Conservation (phyloP, 2,888 invertebrate genomes). For the Melanchra persicariae region DNA sequence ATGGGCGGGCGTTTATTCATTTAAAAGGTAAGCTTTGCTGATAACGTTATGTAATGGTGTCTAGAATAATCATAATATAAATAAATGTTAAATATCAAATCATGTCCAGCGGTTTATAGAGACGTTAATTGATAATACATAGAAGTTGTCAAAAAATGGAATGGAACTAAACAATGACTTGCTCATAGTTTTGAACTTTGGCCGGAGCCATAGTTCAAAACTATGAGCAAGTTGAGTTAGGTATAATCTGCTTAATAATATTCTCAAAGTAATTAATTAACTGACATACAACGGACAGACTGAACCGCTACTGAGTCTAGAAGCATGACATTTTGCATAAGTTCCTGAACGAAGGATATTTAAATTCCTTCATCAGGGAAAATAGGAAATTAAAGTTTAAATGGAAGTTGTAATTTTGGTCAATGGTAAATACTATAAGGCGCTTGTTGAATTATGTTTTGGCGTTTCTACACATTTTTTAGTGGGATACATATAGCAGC, state of each 20-base stretch:
- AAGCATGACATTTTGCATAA: not conserved
- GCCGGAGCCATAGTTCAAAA: too few species aligned
- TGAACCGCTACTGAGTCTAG: not conserved
- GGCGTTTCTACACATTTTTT: not conserved
- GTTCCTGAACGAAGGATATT: not conserved
- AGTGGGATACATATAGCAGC: constrained; percentile 16
- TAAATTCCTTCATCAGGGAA: not conserved
- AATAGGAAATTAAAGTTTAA: not conserved
- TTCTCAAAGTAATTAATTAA: not conserved
- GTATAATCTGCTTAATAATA: not conserved
- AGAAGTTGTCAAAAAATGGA: constrained; percentile 20
- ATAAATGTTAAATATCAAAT: constrained; percentile 27
- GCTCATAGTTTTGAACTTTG: not conserved
- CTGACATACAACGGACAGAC: not conserved
- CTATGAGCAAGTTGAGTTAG: too few species aligned
- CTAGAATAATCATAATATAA: constrained; percentile 29
- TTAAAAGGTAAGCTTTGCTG: constrained; percentile 11
- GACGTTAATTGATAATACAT: constrained; percentile 15
- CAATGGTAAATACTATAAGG: not conserved
- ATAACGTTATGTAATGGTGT: constrained; percentile 30
- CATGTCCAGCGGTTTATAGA: constrained; percentile 23
- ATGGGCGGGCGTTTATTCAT: constrained; percentile 6
- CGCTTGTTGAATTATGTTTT: not conserved
- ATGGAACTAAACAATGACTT: not conserved
- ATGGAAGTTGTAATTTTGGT: not conserved